phyloP scores from a whole-genome alignment of 2,113 vertebrate genomes.

The Epinephelus moara region DNA sequence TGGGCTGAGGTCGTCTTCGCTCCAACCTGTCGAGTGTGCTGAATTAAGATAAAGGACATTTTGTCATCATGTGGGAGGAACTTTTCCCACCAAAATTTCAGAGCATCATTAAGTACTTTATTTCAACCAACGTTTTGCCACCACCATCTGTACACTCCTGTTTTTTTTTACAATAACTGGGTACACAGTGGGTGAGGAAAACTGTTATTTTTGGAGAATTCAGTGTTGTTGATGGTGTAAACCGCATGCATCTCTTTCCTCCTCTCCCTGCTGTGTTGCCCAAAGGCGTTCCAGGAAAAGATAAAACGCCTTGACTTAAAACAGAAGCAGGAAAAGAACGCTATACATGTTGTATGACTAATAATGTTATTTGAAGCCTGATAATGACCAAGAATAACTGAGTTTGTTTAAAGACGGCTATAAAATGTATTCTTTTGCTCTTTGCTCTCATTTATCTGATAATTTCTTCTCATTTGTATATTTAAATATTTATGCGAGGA shows the following conservation, averaged over 20 bases:
- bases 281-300: slow-evolving; percentile 61
- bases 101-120: slow-evolving; percentile 1
- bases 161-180: slow-evolving; percentile 21
- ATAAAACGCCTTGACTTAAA: slow-evolving; percentile 61
- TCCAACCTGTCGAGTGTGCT: slow-evolving; percentile 3
- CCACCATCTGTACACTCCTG: background rate
- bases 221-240: slow-evolving; percentile 33
- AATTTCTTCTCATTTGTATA: background rate
- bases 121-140: background rate
- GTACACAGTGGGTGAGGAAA: slow-evolving; percentile 4
- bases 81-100: slow-evolving; percentile 13
- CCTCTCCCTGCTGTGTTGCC: slow-evolving; percentile 56
- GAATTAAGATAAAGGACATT: slow-evolving; percentile 33
- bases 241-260: slow-evolving; percentile 40
- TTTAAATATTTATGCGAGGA: slow-evolving; percentile 1
- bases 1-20: slow-evolving; percentile 16
- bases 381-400: slow-evolving; percentile 21
- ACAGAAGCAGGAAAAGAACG: slow-evolving; percentile 41
- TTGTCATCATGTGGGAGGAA: slow-evolving; percentile 30
- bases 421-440: slow-evolving; percentile 2
- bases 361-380: slow-evolving; percentile 49
- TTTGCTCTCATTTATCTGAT: background rate
- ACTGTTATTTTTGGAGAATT: slow-evolving; percentile 44
- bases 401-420: slow-evolving; percentile 8
- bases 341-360: slow-evolving; percentile 44